Percentiles rank a stretch among this genome's conserved stretches.
Conservation (phyloP, 2,797 vertebrate genomes). For the Peromyscus nudipes region DNA sequence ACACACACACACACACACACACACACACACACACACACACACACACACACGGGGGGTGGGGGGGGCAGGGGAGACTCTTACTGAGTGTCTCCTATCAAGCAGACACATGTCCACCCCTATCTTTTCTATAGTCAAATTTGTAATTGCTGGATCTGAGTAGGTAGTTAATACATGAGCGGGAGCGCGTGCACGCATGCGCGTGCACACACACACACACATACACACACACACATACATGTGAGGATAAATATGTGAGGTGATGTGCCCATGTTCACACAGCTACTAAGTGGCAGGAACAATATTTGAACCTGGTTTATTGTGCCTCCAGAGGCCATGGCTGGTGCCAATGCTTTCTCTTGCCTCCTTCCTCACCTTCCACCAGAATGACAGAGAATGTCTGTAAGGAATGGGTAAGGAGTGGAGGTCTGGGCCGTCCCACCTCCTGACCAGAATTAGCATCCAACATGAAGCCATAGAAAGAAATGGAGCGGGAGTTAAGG, state of each 20-base stretch:
- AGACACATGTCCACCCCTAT: background rate
- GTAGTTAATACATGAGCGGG: background rate
- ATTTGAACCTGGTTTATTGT: background rate
- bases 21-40: too few relatives aligned
- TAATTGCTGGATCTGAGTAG: background rate
- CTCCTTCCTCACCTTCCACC: background rate
- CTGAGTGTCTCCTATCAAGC: background rate
- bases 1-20: too few relatives aligned
- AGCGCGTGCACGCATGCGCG: too few relatives aligned
- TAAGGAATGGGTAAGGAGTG: rapidly evolving
- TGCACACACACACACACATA: too few relatives aligned
- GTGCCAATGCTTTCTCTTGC: background rate
- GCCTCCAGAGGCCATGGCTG: background rate
- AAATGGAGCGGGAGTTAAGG: background rate
- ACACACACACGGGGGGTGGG: too few relatives aligned
- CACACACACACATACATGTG: background rate
- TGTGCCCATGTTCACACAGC: background rate
- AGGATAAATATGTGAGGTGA: background rate
- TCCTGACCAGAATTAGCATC: background rate
- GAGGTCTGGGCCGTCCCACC: background rate
- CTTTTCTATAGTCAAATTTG: background rate
- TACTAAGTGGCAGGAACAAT: too few relatives aligned
- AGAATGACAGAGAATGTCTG: background rate
- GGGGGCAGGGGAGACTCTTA: background rate
- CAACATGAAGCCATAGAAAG: background rate